Evolutionary conservation across 2,113 vertebrate genomes (phyloP), one percentile per base, ranked within the genome.

Genomic region (Engraulis encrasicolus): DNA sequence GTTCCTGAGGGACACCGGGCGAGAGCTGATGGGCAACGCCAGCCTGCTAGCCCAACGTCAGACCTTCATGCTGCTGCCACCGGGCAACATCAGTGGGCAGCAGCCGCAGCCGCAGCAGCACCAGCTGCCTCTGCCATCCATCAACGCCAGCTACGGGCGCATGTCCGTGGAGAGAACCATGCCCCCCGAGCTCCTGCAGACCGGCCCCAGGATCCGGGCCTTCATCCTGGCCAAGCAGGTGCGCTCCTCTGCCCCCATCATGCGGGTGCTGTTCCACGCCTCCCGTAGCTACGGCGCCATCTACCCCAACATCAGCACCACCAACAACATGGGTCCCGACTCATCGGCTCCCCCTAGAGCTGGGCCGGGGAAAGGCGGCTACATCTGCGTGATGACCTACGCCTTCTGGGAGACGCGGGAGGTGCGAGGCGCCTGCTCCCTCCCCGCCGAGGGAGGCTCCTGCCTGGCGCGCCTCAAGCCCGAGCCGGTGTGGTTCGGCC

Each of bases 241-340:
- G 37, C 96, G 95, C 82, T 96, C 85, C 0, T 95, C 94, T 3
- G 91, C 93, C 79, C 97, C 97, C 0, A 66, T 91, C 27, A 94
- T 97, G 27, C 96, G 95, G 88, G 92, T 98, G 20, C 94, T 99
- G 40, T 98, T 99, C 93, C 94, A 97, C 82, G 84, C 96, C 15
- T 90, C 95, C 40, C 91, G 94, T 61, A 93, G 93, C 9, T 12
- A 6, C 58, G 93, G 91, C 88, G 93, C 91, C 0, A 37, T 85
- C n/a, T 49, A 87, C 80, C 38, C 27, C 15, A 40, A 48, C 3
- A 90, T 93, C 71, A 74, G 50, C 27, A 45, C 40, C 40, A 45
- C 40, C 40, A n/a, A n/a, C n/a, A n/a, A n/a, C n/a, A 15, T 12
- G 23, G 66, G 66, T 15, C n/a, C n/a, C n/a, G 66, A 74, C 11